These are phyloP conservation scores for Neocloeon triangulifer DNA, from an alignment of 1,140 invertebrate genomes.

Conservation along the genomic window DNA sequence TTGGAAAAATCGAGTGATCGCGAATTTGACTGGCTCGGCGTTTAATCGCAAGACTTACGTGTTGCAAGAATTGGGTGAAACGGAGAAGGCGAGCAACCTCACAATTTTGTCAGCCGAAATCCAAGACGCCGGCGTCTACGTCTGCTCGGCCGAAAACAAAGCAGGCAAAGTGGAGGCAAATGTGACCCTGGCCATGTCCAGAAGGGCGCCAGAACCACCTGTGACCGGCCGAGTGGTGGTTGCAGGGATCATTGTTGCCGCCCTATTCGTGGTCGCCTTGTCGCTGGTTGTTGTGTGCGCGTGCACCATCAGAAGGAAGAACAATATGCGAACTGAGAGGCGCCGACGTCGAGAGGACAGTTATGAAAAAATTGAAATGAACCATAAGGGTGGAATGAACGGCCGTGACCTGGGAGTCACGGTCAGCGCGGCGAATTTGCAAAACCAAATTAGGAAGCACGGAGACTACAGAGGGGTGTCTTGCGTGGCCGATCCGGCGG, in stretches of 20 bases:
- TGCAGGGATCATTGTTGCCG: conserved; percentile 28
- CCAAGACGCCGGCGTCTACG: conserved; percentile 46
- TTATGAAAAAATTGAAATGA: conserved; percentile 54
- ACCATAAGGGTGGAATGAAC: conserved; percentile 18
- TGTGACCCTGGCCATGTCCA: conserved; percentile 39
- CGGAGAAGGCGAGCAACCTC: conserved; percentile 28
- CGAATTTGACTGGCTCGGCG: conserved; percentile 22
- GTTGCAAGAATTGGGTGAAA: conserved; percentile 17
- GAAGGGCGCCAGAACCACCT: conserved; percentile 18
- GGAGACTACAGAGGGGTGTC: conserved; percentile 46
- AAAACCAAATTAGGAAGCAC: conserved; percentile 15
- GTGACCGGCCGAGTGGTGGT: conserved; percentile 27
- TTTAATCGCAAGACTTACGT: conserved; percentile 8
- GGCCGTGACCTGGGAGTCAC: conserved; percentile 15
- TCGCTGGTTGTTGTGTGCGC: conserved; percentile 33
- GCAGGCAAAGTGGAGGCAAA: conserved; percentile 45
- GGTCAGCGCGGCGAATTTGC: conserved; percentile 3
- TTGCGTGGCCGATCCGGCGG: conserved; percentile 25
- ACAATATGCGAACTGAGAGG: conserved; percentile 12
- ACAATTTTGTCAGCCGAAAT: conserved; percentile 41
- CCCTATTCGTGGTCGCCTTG: conserved; percentile 27
- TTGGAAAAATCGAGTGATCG: conserved; percentile 22
- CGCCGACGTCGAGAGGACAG: conserved; percentile 20
- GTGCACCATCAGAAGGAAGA: conserved; percentile 22
- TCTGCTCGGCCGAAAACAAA: conserved; percentile 50